Evolutionary conservation across 2,113 vertebrate genomes (phyloP), one percentile per base, ranked within the genome.

Genomic region (Entomyzon cyanotis): DNA sequence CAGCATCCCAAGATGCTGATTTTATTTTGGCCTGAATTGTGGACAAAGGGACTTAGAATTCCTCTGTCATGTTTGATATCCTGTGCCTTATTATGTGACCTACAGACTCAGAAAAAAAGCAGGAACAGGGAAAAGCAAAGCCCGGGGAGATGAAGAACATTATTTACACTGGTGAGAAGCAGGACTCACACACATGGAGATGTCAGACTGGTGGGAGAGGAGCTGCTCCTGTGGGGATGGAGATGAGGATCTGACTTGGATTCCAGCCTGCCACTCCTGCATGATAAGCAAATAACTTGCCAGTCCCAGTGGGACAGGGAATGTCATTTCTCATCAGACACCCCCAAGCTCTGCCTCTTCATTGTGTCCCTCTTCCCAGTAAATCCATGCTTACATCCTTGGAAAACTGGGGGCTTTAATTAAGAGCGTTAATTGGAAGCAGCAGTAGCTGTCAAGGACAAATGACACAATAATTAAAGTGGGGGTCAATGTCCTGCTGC

Each of bases 371-470:
- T 55, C 28, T 86, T 84, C 84, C 94, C 63, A 70, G 75, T 35
- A 81, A 95, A 92, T 42, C 82, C 90, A 80, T 17, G 27, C 42
- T 68, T 56, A 27, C 20, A 7, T 30, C 63, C 41, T 81, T 86
- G 85, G 84, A 73, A 94, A 91, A 90, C 30, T 25, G 47, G 90
- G 84, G 64, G 79, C n/a, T 90, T 95, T 96, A 95, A 97, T 96
- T 97, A 96, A 60, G 39, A 23, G 75, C 25, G 79, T 86, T 96
- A 97, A 97, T 95, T 94, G 80, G 93, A 94, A 97, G 85, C 92
- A 95, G 94, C 92, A 71, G 94, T 84, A 81, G 88, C 93, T 96
- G 94, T 95, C 79, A 84, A 90, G 83, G 88, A 78, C 76, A 94
- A 90, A 71, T 78, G 90, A 96, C 87, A 95, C 71, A 91, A 96